Evolutionary conservation across 2,797 vertebrate genomes (phyloP).

Genomic region (Enteromius mattozi): DNA sequence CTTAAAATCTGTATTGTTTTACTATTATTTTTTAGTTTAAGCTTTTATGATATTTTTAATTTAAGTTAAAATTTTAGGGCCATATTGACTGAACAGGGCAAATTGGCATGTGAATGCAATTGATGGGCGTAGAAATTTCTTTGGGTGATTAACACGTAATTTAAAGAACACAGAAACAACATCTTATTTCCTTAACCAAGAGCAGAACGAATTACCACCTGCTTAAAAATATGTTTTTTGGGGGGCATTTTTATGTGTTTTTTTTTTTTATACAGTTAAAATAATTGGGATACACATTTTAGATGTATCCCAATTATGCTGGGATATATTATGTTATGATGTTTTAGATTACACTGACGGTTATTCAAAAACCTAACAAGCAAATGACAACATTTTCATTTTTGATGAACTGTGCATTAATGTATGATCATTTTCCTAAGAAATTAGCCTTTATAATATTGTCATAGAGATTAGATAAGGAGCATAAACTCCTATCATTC

Average conservation of each 20-base stretch:
- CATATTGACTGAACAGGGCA: not conserved
- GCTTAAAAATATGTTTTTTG: not conserved
- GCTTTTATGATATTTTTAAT: not conserved
- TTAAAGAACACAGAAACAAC: too few relatives aligned
- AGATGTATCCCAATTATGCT: not conserved
- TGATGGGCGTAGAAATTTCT: too few relatives aligned
- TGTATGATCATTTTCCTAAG: not conserved
- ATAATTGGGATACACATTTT: not conserved
- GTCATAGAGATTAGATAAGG: conserved; percentile 61
- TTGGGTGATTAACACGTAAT: too few relatives aligned
- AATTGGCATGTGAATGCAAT: too few relatives aligned
- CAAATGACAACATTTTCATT: not conserved
- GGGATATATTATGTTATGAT: too few relatives aligned
- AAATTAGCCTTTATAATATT: not conserved
- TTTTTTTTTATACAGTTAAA: not conserved
- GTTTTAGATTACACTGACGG: not conserved
- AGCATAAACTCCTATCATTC: not conserved
- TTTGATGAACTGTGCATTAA: not conserved
- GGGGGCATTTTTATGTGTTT: not conserved
- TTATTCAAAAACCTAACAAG: not conserved
- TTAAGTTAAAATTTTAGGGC: not conserved
- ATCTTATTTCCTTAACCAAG: not conserved
- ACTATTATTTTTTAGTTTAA: not conserved
- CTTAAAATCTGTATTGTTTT: not conserved
- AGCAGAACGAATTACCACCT: not conserved